Evolutionary conservation across 2,888 invertebrate genomes (phyloP), one percentile per base, ranked within the genome.

Genomic region (Platycheirus rosarum): DNA sequence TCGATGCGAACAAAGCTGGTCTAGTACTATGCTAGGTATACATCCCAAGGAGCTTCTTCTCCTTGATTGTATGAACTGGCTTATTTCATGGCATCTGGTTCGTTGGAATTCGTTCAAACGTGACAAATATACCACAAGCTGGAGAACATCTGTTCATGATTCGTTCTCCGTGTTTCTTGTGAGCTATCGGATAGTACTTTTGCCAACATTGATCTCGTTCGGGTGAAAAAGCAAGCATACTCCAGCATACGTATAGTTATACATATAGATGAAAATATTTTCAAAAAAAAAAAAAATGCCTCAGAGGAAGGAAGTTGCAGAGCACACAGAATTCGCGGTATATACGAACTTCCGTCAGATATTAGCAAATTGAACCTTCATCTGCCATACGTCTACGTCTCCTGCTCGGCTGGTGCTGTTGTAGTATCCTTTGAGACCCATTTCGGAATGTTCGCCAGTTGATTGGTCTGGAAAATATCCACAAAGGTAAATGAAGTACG

Each of bases 71-170:
- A 68, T 49, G 82, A 73, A 68, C 71, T 82, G 77, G 77, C 82
- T 82, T 82, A 77, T 82, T 77, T 82, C 82, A 73, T 68, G 68
- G 77, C 77, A 82, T 82, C 82, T 82, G 82, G 68, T 82, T 55
- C 68, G 77, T 66, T 77, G 68, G 82, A 82, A 82, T 82, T 82
- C 77, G 62, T 77, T 82, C 71, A 82, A 82, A 77, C 82, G 82
- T 82, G 82, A 82, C 82, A 82, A 82, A 82, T 82, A 77, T 77
- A 82, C 82, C 82, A 82, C 82, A 82, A 76, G 49, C 77, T 63
- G 55, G 62, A 62, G 57, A 82, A 82, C 82, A 82, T 82, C 82
- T 82, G 82, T 82, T 82, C 82, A 66, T 62, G 71, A 82, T 68
- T 82, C 82, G 49, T 77, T 70, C 68, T 70, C 70, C 62, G 37